Percentiles rank a stretch among this genome's conserved stretches.
Evolutionary conservation across 2,113 vertebrate species (phyloP).

Genomic region (Eidolon helvum): DNA sequence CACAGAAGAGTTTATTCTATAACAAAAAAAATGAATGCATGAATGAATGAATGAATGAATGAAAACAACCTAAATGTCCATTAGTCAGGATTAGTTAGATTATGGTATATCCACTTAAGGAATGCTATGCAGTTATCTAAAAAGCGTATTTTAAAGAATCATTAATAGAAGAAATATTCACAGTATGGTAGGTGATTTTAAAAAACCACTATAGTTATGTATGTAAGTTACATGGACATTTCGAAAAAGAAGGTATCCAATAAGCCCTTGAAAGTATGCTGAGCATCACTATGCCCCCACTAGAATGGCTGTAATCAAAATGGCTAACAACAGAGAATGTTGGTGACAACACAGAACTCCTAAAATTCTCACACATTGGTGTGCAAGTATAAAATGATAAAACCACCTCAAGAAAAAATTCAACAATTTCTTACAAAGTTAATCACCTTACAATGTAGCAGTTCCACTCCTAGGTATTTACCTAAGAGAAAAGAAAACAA

Average conservation of each 20-base stretch:
- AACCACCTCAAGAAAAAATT: neutral
- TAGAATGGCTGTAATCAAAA: neutral
- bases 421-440: neutral
- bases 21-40: neutral
- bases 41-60: no score
- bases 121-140: neutral
- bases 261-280: neutral
- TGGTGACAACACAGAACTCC: neutral
- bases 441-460: neutral
- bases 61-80: neutral
- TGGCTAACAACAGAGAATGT: neutral
- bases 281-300: neutral
- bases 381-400: neutral
- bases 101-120: neutral
- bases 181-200: neutral
- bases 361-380: neutral
- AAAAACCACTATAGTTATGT: neutral
- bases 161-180: neutral
- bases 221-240: neutral
- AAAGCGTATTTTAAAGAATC: constrained; percentile 4
- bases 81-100: neutral
- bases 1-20: neutral
- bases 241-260: neutral
- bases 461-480: neutral
- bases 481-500: neutral